These are phyloP conservation scores for Thymelicus sylvestris DNA, from an alignment of 2,888 invertebrate genomes.

Conservation along the genomic window DNA sequence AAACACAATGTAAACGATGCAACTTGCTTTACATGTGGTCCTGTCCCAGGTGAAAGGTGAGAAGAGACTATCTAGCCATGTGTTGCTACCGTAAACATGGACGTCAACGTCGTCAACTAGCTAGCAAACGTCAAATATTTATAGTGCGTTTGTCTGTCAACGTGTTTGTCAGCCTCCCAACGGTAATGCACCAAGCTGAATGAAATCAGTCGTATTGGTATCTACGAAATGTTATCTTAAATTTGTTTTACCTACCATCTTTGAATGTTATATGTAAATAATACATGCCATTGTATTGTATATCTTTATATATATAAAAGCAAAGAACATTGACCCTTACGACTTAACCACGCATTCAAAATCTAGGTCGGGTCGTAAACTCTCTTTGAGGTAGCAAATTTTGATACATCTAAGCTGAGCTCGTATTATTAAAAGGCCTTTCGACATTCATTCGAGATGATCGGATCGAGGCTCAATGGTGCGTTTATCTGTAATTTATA, in stretches of 20 bases:
- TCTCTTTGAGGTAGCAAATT: background rate
- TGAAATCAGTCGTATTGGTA: background rate
- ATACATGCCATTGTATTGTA: no score
- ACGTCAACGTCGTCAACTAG: background rate
- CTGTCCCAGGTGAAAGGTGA: no score
- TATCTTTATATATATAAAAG: background rate
- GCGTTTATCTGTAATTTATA: slow-evolving; percentile 36
- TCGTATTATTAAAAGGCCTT: slow-evolving; percentile 47
- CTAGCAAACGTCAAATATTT: background rate
- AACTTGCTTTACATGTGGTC: no score
- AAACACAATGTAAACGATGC: no score
- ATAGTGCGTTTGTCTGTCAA: background rate
- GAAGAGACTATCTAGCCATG: background rate
- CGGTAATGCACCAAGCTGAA: background rate
- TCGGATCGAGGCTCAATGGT: slow-evolving; percentile 7
- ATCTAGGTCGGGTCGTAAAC: slow-evolving; percentile 18
- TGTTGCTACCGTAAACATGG: background rate
- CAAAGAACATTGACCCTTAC: slow-evolving; percentile 7
- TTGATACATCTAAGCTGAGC: slow-evolving; percentile 20
- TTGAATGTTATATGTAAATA: no score
- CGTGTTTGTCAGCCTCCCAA: no score
- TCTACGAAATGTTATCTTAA: no score
- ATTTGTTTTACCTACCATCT: no score
- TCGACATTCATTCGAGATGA: slow-evolving; percentile 38
- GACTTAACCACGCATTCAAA: background rate